phyloP scores from a whole-genome alignment of 53 echinoderm and acorn worm genomes.

The Astropecten irregularis region DNA sequence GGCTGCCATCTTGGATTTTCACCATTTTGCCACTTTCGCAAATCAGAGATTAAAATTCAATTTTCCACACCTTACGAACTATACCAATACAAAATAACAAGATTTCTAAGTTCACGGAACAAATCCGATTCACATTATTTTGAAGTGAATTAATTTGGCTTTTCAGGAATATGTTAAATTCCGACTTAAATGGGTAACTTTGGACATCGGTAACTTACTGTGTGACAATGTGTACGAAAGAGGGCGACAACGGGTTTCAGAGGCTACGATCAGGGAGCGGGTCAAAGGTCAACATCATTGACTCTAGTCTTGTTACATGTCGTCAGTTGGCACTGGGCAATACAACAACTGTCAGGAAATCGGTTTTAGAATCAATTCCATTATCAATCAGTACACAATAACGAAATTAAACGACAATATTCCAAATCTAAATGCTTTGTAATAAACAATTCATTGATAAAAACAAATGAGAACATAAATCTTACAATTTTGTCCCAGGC shows the following conservation, averaged over 20 bases:
- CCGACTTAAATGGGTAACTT: neutral
- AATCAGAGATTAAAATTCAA: neutral
- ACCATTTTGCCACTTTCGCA: neutral
- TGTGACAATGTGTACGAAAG: conserved; percentile 52
- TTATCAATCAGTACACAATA: too few species aligned
- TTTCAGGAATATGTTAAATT: too few species aligned
- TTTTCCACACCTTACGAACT: too few species aligned
- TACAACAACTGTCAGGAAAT: too few species aligned
- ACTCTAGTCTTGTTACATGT: neutral
- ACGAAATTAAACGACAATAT: too few species aligned
- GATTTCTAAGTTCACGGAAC: neutral
- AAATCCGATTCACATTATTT: neutral
- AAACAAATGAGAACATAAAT: too few species aligned
- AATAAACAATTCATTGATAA: too few species aligned
- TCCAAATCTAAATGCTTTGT: too few species aligned
- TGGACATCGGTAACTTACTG: neutral
- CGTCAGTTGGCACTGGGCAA: too few species aligned
- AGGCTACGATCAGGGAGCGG: conserved; percentile 13
- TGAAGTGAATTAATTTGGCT: neutral
- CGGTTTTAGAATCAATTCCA: too few species aligned
- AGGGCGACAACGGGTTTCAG: conserved; percentile 43
- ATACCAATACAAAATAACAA: neutral
- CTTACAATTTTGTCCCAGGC: too few species aligned
- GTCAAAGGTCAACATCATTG: conserved; percentile 26
- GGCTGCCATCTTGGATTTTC: conserved; percentile 55